phyloP scores from a whole-genome alignment of 2,888 invertebrate species.

The Lymantria dispar region DNA sequence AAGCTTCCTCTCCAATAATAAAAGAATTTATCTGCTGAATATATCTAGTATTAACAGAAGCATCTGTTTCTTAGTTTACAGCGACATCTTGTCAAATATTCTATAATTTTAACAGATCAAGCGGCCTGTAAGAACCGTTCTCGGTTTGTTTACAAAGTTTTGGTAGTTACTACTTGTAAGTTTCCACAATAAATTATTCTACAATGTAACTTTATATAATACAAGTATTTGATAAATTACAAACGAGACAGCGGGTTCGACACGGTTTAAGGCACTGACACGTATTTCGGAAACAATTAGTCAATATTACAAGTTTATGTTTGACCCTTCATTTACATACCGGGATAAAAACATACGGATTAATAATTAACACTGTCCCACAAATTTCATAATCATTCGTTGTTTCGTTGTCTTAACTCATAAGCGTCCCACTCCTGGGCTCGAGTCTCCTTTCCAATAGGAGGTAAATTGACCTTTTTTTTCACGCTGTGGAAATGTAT shows the following conservation, averaged over 20 bases:
- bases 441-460: no score
- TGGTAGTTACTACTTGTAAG: not conserved
- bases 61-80: no score
- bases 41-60: no score
- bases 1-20: no score
- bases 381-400: no score
- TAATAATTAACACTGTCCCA: not conserved
- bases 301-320: conserved; percentile 54
- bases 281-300: conserved; percentile 54
- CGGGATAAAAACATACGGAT: conserved; percentile 10
- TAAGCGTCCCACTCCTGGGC: no score
- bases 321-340: conserved; percentile 50
- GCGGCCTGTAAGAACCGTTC: not conserved
- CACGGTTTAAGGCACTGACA: conserved; percentile 37
- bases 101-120: no score
- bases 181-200: conserved; percentile 22
- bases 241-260: conserved; percentile 13
- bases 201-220: conserved; percentile 8
- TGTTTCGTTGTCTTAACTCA: no score
- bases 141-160: not conserved
- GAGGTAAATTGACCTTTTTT: no score
- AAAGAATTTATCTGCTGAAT: no score
- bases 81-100: no score
- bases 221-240: conserved; percentile 31
- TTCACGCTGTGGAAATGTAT: no score